Conservation (phyloP, 2,113 vertebrate genomes). For the Takifugu flavidus region DNA sequence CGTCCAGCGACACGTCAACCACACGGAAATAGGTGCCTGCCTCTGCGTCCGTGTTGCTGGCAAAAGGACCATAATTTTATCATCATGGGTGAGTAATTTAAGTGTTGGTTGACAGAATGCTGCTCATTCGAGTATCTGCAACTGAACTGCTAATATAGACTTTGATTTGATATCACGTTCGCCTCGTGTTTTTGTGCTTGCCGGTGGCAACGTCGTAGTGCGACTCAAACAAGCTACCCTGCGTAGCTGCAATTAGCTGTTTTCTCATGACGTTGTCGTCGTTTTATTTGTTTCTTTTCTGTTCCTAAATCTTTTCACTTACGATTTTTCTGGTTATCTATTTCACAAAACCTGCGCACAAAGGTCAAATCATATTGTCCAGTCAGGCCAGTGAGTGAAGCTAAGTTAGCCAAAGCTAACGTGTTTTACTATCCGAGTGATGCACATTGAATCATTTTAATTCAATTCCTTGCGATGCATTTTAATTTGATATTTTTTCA, state of each 20-base stretch:
- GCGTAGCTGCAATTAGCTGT: constrained; percentile 7
- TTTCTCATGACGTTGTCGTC: neutral
- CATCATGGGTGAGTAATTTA: constrained; percentile 56
- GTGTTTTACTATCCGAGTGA: neutral
- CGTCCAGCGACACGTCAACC: constrained; percentile 62
- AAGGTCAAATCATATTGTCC: neutral
- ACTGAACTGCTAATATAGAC: no score
- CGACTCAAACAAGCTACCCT: constrained; percentile 2
- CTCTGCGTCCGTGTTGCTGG: neutral
- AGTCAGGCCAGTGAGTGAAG: neutral
- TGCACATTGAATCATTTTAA: neutral
- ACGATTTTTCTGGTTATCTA: neutral
- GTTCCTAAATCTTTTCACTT: neutral
- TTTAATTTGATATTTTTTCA: no score
- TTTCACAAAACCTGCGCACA: neutral
- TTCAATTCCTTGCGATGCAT: no score
- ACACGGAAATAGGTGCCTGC: constrained; percentile 53
- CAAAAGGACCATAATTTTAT: neutral
- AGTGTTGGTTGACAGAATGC: no score
- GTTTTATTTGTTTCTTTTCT: neutral
- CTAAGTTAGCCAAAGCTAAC: constrained; percentile 24
- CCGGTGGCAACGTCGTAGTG: neutral
- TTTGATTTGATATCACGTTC: neutral
- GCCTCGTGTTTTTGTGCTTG: neutral
- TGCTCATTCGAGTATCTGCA: no score